Evolutionary conservation across 1,140 invertebrate species (phyloP), one percentile per base, ranked within the genome.

Genomic region (Drosophila miranda): DNA sequence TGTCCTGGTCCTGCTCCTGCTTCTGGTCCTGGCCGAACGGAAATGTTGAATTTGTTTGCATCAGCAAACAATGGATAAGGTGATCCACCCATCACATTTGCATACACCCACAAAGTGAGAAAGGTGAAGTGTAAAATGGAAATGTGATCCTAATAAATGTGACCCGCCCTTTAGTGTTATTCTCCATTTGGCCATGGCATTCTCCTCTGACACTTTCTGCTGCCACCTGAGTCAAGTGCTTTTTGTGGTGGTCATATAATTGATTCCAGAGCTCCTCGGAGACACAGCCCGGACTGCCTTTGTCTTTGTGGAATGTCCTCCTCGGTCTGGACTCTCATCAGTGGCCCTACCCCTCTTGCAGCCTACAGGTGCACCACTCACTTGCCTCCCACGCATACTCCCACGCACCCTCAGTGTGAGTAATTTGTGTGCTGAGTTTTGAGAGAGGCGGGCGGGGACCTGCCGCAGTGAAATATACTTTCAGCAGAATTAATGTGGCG

Each of bases 401-500:
- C 4, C 23, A 5, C 23, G 4, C 23, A 26, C 23, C 23, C 11
- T 2, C 57, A 28, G 53, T 67, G 49, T 53, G 63, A 62, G 50
- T 43, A 57, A 74, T 76, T 51, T 57, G 63, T 43, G 38, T 41
- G 42, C 16, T 9, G 6, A 16, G 44, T 9, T 16, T 8, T 19
- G 30, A 30, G 9, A 1, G 11, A 6, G 23, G 14, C 13, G 30
- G 19, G 14, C 28, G 6, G 6, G 28, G 7, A 23, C 45, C 45
- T 34, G 45, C 58, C 55, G 6, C 56, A 63, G 59, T 46, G 63
- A 56, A 58, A 62, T 51, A 58, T 67, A 48, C 63, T 62, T 64
- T 56, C 53, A 71, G 34, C 56, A 44, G 59, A 79, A 79, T 60
- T 64, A 70, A 80, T 75, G 72, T 46, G 50, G 19, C 26, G 19